Percentiles rank a stretch among this genome's conserved stretches.
Evolutionary conservation across 2,797 vertebrate species (phyloP).

Genomic region (Esox lucius): DNA sequence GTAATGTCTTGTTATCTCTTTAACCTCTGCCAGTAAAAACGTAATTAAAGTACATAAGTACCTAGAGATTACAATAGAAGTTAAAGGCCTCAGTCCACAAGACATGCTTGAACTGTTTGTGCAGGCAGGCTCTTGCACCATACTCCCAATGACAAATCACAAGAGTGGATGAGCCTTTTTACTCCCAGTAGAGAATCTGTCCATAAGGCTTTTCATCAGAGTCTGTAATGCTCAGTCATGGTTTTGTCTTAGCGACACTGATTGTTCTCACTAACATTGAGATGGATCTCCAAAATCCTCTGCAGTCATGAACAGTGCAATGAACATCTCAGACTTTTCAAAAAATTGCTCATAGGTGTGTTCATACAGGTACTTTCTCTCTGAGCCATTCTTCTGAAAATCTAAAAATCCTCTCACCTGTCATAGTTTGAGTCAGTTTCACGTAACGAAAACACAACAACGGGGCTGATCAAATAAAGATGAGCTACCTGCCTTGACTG

Average conservation of each 20-base stretch:
- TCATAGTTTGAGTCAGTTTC: too few species aligned
- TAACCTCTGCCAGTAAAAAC: background rate
- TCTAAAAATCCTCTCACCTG: conserved; percentile 1
- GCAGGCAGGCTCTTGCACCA: conserved; percentile 39
- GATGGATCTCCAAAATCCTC: conserved; percentile 23
- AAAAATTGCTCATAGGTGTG: background rate
- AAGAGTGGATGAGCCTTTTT: too few species aligned
- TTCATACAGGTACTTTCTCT: background rate
- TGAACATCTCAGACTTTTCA: conserved; percentile 25
- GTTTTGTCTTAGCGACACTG: conserved; percentile 23
- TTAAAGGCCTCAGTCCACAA: conserved; percentile 1
- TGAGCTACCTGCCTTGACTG: background rate
- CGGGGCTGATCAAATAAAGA: too few species aligned
- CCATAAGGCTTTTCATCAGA: background rate
- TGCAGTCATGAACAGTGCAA: conserved; percentile 24
- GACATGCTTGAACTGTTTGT: conserved; percentile 24
- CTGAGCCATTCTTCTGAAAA: conserved; percentile 1
- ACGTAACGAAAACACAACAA: too few species aligned
- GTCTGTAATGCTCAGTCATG: conserved; percentile 12
- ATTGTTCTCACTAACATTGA: conserved; percentile 18
- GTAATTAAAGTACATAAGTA: background rate
- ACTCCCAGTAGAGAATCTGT: background rate
- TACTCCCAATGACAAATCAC: conserved; percentile 27
- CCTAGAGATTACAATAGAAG: background rate
- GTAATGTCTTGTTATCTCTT: background rate